phyloP scores from a whole-genome alignment of 2,797 vertebrate genomes.

The Channallabes apus region DNA sequence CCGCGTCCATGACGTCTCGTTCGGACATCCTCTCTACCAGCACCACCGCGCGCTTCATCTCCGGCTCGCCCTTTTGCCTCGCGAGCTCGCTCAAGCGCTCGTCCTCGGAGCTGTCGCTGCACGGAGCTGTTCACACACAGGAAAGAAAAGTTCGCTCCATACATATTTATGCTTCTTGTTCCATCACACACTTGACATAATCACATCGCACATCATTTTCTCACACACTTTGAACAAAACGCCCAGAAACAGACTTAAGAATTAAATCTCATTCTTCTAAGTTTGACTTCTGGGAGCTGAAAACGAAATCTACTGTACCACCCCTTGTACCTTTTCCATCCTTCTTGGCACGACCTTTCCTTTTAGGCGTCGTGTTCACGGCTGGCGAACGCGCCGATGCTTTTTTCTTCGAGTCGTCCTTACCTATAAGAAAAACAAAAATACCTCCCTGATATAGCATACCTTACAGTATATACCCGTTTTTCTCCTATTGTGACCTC shows the following conservation, averaged over 20 bases:
- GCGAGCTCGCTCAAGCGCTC: conserved; percentile 39
- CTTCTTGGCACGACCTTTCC: conserved; percentile 10
- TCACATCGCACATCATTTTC: too few species aligned
- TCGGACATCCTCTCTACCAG: conserved; percentile 63
- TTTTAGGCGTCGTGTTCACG: conserved; percentile 1
- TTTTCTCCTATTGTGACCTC: too few species aligned
- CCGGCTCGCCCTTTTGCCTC: conserved; percentile 53
- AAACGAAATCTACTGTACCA: neutral
- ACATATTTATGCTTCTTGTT: neutral
- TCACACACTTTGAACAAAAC: neutral
- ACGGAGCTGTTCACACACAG: conserved; percentile 28
- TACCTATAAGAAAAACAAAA: neutral
- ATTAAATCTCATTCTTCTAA: neutral
- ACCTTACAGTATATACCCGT: too few species aligned
- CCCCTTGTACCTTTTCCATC: conserved; percentile 6
- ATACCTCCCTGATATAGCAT: too few species aligned
- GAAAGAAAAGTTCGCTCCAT: too few species aligned
- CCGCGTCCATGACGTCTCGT: conserved; percentile 32
- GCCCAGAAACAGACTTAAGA: neutral
- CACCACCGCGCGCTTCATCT: conserved; percentile 64
- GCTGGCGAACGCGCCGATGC: neutral
- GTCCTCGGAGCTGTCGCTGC: conserved; percentile 59
- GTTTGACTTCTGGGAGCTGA: neutral
- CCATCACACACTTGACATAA: too few species aligned
- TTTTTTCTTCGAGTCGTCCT: conserved; percentile 5